phyloP scores from a whole-genome alignment of 2,888 invertebrate species.

The Leptinotarsa peninsularis region DNA sequence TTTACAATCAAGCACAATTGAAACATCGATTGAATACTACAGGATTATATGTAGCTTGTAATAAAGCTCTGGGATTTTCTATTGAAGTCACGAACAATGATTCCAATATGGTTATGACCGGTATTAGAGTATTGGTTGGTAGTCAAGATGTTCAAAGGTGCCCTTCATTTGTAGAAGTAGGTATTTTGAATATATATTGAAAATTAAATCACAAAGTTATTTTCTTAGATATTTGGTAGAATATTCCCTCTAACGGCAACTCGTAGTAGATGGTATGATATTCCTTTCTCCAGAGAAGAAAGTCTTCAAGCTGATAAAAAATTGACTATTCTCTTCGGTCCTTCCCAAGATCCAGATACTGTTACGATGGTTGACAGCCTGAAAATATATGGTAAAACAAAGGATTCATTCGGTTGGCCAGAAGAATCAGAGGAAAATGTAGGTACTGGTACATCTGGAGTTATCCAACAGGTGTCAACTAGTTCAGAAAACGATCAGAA shows the following conservation, averaged over 20 bases:
- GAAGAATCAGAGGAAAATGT: slow-evolving; percentile 87
- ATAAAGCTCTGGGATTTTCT: slow-evolving; percentile 89
- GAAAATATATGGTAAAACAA: slow-evolving; percentile 91
- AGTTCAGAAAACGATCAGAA: slow-evolving; percentile 64
- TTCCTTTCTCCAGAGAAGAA: slow-evolving; percentile 94
- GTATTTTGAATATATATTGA: slow-evolving; percentile 62
- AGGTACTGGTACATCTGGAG: slow-evolving; percentile 52
- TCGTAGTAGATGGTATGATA: slow-evolving; percentile 93
- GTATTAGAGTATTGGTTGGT: slow-evolving; percentile 82
- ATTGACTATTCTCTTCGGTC: slow-evolving; percentile 84
- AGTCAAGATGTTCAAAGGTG: slow-evolving; percentile 83
- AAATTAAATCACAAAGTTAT: slow-evolving; percentile 14
- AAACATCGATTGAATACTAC: slow-evolving; percentile 88
- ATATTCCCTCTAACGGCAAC: slow-evolving; percentile 62
- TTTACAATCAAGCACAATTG: slow-evolving; percentile 93
- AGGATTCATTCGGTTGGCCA: slow-evolving; percentile 97
- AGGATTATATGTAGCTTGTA: slow-evolving; percentile 93
- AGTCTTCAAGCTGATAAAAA: slow-evolving; percentile 93
- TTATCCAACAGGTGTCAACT: slow-evolving; percentile 36
- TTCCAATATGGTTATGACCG: slow-evolving; percentile 86
- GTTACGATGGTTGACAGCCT: slow-evolving; percentile 95
- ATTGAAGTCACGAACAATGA: slow-evolving; percentile 91
- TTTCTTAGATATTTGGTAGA: slow-evolving; percentile 54
- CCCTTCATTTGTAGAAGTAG: slow-evolving; percentile 78
- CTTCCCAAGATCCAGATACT: slow-evolving; percentile 87